A percentile compares a stretch with the other conserved stretches of the same genome.
phyloP scores from a whole-genome alignment of 2,797 vertebrate species.

The Cichlasoma orientale region DNA sequence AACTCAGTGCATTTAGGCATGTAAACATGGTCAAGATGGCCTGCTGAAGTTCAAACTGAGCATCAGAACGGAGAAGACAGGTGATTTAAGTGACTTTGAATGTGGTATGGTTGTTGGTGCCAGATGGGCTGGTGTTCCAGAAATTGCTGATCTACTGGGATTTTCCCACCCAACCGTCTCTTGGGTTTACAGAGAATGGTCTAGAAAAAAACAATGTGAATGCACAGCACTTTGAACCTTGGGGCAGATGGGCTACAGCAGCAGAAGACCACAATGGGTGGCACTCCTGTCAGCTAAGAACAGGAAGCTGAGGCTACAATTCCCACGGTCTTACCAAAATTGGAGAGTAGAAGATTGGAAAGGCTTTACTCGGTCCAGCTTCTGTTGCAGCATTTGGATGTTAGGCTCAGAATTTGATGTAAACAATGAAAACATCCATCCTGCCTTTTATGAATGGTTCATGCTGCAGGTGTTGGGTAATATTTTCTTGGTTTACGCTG shows the following conservation, averaged over 20 bases:
- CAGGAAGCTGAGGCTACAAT: neutral
- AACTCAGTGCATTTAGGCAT: neutral
- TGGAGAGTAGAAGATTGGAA: neutral
- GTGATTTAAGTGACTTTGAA: neutral
- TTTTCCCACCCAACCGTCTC: fast-evolving
- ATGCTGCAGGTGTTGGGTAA: neutral
- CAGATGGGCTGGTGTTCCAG: neutral
- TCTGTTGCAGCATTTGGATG: neutral
- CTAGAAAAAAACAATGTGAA: neutral
- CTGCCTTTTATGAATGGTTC: neutral
- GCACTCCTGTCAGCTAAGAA: neutral
- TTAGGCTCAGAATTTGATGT: neutral
- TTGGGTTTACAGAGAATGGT: neutral
- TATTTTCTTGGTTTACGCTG: too few relatives aligned
- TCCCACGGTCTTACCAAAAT: neutral
- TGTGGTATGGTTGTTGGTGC: neutral
- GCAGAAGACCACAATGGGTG: neutral
- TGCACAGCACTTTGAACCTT: fast-evolving
- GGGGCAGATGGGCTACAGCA: neutral
- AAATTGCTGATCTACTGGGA: neutral
- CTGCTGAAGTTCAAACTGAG: neutral
- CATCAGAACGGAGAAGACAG: neutral
- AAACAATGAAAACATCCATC: neutral
- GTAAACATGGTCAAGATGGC: neutral
- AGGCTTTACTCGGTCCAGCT: neutral